Conservation (phyloP, 1,140 invertebrate species). For the Argopecten irradians region DNA sequence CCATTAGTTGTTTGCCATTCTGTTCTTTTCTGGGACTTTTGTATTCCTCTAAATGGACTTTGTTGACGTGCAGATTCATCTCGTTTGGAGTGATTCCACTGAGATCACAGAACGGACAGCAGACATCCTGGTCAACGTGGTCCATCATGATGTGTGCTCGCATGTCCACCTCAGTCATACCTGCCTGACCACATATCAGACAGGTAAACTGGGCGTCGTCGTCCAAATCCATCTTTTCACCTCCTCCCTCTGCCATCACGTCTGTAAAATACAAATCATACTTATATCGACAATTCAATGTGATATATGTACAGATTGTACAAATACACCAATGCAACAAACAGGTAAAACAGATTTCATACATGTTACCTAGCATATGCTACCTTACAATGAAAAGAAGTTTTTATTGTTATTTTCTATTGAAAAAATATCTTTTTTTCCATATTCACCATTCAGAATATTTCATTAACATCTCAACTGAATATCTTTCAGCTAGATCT, state of each 20-base stretch:
- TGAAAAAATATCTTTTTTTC: too few species aligned
- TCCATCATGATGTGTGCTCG: conserved; percentile 85
- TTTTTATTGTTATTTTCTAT: background rate
- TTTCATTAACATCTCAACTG: too few species aligned
- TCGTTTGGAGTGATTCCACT: conserved; percentile 84
- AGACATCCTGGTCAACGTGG: conserved; percentile 86
- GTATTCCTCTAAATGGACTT: conserved; percentile 85
- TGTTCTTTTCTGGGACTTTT: conserved; percentile 37
- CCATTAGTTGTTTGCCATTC: background rate
- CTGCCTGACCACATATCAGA: conserved; percentile 89
- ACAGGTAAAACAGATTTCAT: background rate
- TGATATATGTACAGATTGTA: background rate
- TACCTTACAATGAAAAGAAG: background rate
- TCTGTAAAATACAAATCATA: background rate
- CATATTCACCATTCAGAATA: too few species aligned
- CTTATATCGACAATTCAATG: background rate
- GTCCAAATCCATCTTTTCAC: conserved; percentile 17
- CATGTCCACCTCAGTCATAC: conserved; percentile 87
- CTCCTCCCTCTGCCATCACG: conserved; percentile 42
- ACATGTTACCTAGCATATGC: background rate
- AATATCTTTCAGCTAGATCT: too few species aligned
- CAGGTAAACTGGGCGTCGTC: conserved; percentile 77
- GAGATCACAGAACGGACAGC: conserved; percentile 89
- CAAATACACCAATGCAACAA: background rate
- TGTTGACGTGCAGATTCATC: conserved; percentile 87